Evolutionary conservation across 64 coral and sea anemone genomes (phyloP).

Genomic region (Stichodactyla mertensii): DNA sequence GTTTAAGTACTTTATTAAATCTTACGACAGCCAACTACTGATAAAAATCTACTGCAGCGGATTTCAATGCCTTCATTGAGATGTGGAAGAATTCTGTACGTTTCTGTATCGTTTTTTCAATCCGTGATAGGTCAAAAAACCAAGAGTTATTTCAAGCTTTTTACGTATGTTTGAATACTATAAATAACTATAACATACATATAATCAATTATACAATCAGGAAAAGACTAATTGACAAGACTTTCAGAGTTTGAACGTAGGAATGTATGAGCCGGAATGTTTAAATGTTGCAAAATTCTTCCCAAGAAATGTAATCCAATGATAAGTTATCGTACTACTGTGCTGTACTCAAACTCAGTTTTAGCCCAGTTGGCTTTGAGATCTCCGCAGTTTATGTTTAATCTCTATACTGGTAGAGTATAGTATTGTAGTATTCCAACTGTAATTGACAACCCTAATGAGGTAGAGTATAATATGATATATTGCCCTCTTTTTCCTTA

Average conservation of each 20-base stretch:
- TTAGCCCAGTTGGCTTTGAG: not conserved
- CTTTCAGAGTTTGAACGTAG: not conserved
- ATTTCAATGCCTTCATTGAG: no score
- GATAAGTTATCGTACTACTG: not conserved
- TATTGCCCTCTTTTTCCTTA: not conserved
- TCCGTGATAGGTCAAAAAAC: not conserved
- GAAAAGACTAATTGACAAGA: not conserved
- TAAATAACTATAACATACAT: not conserved
- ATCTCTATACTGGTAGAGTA: not conserved
- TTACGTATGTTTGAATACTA: not conserved
- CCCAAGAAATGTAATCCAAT: not conserved
- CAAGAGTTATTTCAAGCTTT: not conserved
- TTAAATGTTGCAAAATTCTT: not conserved
- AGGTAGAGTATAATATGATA: not conserved
- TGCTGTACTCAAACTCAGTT: not conserved
- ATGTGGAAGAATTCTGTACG: no score
- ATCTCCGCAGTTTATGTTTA: not conserved
- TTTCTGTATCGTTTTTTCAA: not conserved
- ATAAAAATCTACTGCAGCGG: not conserved
- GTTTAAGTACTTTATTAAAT: not conserved
- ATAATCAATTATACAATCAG: not conserved
- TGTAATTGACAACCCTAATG: not conserved
- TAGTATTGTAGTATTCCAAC: not conserved
- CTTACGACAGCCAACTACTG: not conserved
- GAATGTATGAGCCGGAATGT: not conserved